Base-by-base conservation (phyloP, 2,797 vertebrate genomes). In the Leptodactylus fallax region DNA sequence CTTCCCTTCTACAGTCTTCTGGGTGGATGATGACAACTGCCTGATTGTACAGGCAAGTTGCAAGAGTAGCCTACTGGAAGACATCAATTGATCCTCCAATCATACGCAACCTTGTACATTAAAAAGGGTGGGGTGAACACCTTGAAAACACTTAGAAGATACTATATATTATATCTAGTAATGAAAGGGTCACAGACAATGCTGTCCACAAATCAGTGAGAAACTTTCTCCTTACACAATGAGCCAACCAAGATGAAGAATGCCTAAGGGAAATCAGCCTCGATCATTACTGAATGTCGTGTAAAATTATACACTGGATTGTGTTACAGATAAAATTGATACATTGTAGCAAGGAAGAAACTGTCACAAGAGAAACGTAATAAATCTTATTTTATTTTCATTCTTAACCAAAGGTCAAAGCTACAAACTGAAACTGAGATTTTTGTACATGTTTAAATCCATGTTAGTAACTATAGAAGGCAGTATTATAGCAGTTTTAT, bases 201-300 rank as follows among this genome's bases (percentile, higher is more conserved):
- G 17, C 27, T 80, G 27, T 8, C 78, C 36, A 17, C 3, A 45
- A 60, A 11, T 60, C 56, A 80, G 58, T 80, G 25, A 80, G 77
- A 80, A 80, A 60, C 78, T 36, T 45, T 27, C 78, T 60, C 25
- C 25, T 11, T 61, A 45, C 4, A 47, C 53, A 61, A 61, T 45
- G 19, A 55, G 13, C 56, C 56, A 60, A 58, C 83, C 14, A 7
- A 58, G 17, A 86, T 60, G 63, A n/a, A 79, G 49, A 58, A 60
- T 14, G 23, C 78, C 53, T 3, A 8, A 53, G 85, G 77, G 23
- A 27, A 71, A 11, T n/a, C 61, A 69, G 47, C n/a, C 47, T 23
- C 9, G 63, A 79, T 69, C 77, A 58, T 61, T 92, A 93, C 58
- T 67, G 76, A 55, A 65, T 65, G 53, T 23, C 27, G 58, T 63